Evolutionary conservation across 1,140 invertebrate species (phyloP), one percentile per base, ranked within the genome.

Genomic region (Platorchestia sp.): DNA sequence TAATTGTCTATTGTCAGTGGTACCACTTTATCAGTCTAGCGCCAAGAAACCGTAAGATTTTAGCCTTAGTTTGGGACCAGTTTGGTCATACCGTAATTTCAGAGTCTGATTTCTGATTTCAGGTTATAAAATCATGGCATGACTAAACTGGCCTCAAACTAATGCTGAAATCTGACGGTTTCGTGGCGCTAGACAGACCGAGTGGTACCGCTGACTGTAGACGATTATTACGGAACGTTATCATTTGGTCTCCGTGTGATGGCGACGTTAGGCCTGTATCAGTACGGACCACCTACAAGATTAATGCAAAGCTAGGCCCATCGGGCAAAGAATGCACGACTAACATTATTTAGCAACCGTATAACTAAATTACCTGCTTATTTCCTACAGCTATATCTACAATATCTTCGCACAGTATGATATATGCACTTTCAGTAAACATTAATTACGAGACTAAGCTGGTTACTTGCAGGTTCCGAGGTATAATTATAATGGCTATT

Each of bases 381-480:
- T 93, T 93, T 45, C 40, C 91, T 93, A 93, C 40, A 93, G 44
- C 91, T 93, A 93, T 93, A 93, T 93, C 91, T 93, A 93, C 91
- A 93, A 93, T 93, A 93, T 93, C 91, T 93, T 93, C 91, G 91
- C 91, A 93, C 91, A 93, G 45, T 45, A 93, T 93, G 91, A 93
- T 93, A 93, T 93, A 93, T 93, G 91, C 91, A 93, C 44, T 93
- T 93, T 93, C 45, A 93, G 91, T 93, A 93, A 93, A 93, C 91
- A 93, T 93, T 90, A 90, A 90, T 43, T 93, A 93, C 91, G 91
- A 93, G 91, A 93, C 91, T 93, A 93, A 93, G 44, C 91, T 45
- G 91, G 44, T 93, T 93, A 93, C 91, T 93, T 93, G 91, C 91
- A 93, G 45, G 45, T 93, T 93, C 45, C 45, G 91, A 93, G 91